Evolutionary conservation across 2,797 vertebrate genomes (phyloP).

Genomic region (Ataeniobius toweri): DNA sequence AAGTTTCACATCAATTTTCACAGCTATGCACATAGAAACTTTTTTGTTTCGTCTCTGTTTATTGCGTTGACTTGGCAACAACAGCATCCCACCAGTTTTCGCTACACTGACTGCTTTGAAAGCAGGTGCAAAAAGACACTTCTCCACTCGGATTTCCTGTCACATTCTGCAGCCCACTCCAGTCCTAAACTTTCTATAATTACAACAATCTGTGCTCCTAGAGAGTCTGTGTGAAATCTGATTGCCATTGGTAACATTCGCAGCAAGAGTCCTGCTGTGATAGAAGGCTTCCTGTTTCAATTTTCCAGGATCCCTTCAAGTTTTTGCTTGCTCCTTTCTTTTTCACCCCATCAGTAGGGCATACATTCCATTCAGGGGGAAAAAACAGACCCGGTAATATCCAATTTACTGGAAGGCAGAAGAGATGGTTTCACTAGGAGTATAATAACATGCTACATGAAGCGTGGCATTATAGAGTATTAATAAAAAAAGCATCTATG

Average conservation of each 20-base stretch:
- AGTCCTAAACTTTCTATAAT: slow-evolving; percentile 79
- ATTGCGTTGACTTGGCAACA: slow-evolving; percentile 60
- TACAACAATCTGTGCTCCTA: slow-evolving; percentile 79
- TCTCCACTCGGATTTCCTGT: slow-evolving; percentile 71
- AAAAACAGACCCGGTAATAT: slow-evolving; percentile 84
- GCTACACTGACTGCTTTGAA: slow-evolving; percentile 46
- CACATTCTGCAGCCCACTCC: slow-evolving; percentile 74
- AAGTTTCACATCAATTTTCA: slow-evolving; percentile 57
- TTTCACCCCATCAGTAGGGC: slow-evolving; percentile 77
- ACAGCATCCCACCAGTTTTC: slow-evolving; percentile 36
- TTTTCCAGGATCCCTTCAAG: slow-evolving; percentile 75
- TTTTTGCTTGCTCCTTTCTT: slow-evolving; percentile 69
- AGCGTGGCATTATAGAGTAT: slow-evolving; percentile 81
- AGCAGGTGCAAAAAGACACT: slow-evolving; percentile 72
- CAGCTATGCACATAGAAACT: slow-evolving; percentile 22
- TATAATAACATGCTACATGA: slow-evolving; percentile 84
- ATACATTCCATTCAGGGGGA: slow-evolving; percentile 80
- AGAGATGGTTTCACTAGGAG: slow-evolving; percentile 79
- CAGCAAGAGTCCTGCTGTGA: slow-evolving; percentile 72
- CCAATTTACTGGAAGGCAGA: slow-evolving; percentile 83
- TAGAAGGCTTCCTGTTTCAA: slow-evolving; percentile 81
- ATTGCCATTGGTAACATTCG: slow-evolving; percentile 80
- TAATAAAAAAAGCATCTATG: slow-evolving; percentile 82
- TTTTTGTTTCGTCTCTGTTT: slow-evolving; percentile 60
- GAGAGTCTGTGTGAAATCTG: slow-evolving; percentile 77